Conservation (phyloP, 1,140 invertebrate species). For the Oryzaephilus surinamensis region DNA sequence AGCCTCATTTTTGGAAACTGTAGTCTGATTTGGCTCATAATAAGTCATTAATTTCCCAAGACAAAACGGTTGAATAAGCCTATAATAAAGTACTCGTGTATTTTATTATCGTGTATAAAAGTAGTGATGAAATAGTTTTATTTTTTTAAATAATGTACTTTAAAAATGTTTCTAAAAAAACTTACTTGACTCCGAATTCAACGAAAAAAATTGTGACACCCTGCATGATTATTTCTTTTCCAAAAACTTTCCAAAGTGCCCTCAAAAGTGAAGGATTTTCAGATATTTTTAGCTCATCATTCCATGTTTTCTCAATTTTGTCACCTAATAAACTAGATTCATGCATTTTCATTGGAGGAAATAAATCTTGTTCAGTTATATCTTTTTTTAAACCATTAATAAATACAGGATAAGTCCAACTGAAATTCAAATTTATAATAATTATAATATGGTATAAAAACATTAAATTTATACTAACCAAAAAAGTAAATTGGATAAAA, state of each 20-base stretch:
- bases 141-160: not conserved
- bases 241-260: conserved; percentile 34
- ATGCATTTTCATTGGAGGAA: conserved; percentile 18
- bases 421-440: conserved; percentile 14
- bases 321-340: conserved; percentile 39
- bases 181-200: conserved; percentile 42
- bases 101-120: too few relatives aligned
- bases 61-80: conserved; percentile 19
- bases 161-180: conserved; percentile 3
- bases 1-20: conserved; percentile 42
- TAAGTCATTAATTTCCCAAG: conserved; percentile 46
- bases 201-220: conserved; percentile 41
- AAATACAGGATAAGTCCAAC: conserved; percentile 35
- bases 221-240: conserved; percentile 34
- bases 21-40: conserved; percentile 43
- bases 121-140: not conserved
- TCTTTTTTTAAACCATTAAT: conserved; percentile 26
- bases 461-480: conserved; percentile 1
- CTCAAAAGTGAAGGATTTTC: conserved; percentile 32
- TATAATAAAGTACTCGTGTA: too few relatives aligned
- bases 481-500: conserved; percentile 1
- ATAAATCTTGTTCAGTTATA: conserved; percentile 27
- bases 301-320: conserved; percentile 45
- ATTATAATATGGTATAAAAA: not conserved
- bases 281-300: conserved; percentile 30